Evolutionary conservation across 2,797 vertebrate genomes (phyloP).

Genomic region (Diceros bicornis): DNA sequence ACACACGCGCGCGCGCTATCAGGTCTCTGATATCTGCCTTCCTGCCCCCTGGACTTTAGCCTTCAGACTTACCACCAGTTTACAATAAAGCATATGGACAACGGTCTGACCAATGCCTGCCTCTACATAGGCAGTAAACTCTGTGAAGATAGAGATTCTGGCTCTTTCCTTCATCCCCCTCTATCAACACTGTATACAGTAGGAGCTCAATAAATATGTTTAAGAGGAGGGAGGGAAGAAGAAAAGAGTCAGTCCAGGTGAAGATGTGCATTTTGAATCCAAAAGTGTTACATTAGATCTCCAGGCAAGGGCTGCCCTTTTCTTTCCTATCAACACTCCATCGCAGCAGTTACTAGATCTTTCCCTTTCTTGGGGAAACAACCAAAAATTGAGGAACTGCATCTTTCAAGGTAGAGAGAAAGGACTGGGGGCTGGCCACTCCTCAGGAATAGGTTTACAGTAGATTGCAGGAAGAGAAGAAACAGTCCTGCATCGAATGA

Average conservation of each 20-base stretch:
- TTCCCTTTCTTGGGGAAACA: background rate
- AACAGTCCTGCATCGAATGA: no score
- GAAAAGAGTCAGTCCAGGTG: no score
- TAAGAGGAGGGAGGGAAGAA: background rate
- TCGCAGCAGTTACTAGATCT: no score
- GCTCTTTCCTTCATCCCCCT: background rate
- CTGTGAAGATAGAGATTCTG: background rate
- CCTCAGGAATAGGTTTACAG: no score
- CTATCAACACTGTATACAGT: background rate
- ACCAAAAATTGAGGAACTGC: background rate
- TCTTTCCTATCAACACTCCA: background rate
- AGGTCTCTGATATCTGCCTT: background rate
- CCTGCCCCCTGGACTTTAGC: background rate
- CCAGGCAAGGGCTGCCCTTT: background rate
- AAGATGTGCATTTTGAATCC: background rate
- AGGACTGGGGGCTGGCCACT: background rate
- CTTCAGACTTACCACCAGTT: background rate
- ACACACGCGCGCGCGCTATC: accelerated
- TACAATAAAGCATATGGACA: no score
- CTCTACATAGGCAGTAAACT: background rate
- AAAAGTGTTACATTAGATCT: no score
- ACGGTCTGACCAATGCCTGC: background rate
- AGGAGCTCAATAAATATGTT: background rate
- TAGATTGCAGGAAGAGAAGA: no score
- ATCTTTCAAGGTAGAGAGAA: background rate